phyloP scores from a whole-genome alignment of 1,140 invertebrate genomes.

The Eciton burchellii region DNA sequence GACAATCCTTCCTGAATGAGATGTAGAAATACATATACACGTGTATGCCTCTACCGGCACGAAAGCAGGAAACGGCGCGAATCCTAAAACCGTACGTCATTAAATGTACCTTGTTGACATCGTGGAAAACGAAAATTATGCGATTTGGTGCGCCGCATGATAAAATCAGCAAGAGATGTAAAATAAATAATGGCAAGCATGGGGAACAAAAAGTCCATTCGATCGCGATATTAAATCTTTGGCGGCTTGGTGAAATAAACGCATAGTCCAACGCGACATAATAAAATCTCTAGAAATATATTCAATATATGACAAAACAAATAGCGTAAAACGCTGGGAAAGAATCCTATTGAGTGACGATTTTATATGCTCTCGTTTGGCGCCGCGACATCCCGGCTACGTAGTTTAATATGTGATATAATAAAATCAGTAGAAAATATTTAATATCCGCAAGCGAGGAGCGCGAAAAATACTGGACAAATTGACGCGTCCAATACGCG shows the following conservation, averaged over 20 bases:
- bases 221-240: slow-evolving; percentile 46
- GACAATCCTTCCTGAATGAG: slow-evolving; percentile 5
- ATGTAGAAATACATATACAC: slow-evolving; percentile 19
- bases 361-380: slow-evolving; percentile 24
- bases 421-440: slow-evolving; percentile 50
- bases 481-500: slow-evolving; percentile 26
- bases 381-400: background rate
- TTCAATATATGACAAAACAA: slow-evolving; percentile 40
- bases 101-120: background rate
- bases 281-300: slow-evolving; percentile 48
- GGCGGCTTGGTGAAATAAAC: slow-evolving; percentile 17
- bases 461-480: slow-evolving; percentile 36
- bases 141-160: background rate
- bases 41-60: too few species aligned
- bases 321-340: slow-evolving; percentile 33
- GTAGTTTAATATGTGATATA: slow-evolving; percentile 44
- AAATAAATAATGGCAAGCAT: slow-evolving; percentile 34
- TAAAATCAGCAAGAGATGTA: slow-evolving; percentile 21
- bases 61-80: too few species aligned
- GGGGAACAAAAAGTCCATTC: background rate
- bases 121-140: background rate
- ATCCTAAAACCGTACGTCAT: background rate
- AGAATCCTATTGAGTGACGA: slow-evolving; percentile 34
- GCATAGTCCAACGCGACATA: slow-evolving; percentile 10
- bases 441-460: slow-evolving; percentile 38